Base-by-base conservation (phyloP, 2,888 invertebrate species). In the Gibbula magus region DNA sequence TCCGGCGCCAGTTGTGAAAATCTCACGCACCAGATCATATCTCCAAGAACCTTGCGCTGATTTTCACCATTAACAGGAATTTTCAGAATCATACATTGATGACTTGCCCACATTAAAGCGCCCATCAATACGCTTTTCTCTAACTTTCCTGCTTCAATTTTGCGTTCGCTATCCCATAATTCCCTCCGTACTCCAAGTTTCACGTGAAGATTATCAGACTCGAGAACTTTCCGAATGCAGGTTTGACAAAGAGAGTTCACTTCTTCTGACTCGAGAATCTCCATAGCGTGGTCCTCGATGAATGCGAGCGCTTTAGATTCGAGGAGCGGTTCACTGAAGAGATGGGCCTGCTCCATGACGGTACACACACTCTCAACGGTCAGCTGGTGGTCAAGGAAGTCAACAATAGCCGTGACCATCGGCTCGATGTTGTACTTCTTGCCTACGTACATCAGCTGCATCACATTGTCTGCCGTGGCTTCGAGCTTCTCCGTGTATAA, bases 271-370 rank as follows among this genome's bases (percentile, higher is more conserved):
- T 35, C 70, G 8, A 70, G 35, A 29, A 70, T 35, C 16, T 35
- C 35, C 20, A 35, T 32, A 1, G 70, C 70, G 20, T 70, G 70
- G 39, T 70, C 70, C 35, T 70, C 70, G n/a, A 70, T 70, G 8
- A 39, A 70, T 20, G 35, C 70, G 3, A 70, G 70, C 4, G 70
- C 70, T 20, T 35, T 70, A 3, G 32, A 10, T 20, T 70, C 35
- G 18, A 70, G 70, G 32, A 35, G 16, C 0, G 70, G 70, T 7
- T n/a, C 70, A n/a, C 35, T 39, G 39, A 70, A 70, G 18, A 70
- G 32, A 20, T 70, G 70, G 39, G 70, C 70, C 70, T 70, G 70
- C 70, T 70, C 70, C 70, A 70, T 70, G 70, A 70, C 70, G 3
- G 35, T 20, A 39, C 70, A 70, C 4, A 35, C 70, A n/a, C 39